These are phyloP conservation scores for Salvelinus namaycush DNA, from an alignment of 2,113 vertebrate species.

Conservation along the genomic window DNA sequence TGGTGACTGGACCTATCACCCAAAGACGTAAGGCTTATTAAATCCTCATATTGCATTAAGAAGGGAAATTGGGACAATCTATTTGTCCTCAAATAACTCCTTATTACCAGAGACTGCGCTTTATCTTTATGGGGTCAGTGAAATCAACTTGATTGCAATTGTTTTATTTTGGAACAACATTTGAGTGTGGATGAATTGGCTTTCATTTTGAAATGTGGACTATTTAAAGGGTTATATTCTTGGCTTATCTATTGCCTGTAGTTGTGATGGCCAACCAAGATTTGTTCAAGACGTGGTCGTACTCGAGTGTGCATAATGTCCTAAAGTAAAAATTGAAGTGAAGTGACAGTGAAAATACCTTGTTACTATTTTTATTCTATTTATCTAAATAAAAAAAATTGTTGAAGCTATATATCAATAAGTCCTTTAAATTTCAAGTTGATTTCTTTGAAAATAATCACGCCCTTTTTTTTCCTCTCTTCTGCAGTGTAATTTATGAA, in stretches of 20 bases:
- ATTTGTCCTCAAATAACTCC: constrained; percentile 21
- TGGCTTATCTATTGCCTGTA: constrained; percentile 32
- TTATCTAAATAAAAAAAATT: constrained; percentile 16
- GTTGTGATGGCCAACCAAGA: constrained; percentile 25
- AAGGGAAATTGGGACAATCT: constrained; percentile 45
- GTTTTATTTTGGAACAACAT: not conserved
- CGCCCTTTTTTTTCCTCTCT: constrained; percentile 17
- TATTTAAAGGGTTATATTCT: constrained; percentile 44
- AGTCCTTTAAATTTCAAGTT: constrained; percentile 10
- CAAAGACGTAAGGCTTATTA: constrained; percentile 15
- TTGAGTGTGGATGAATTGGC: constrained; percentile 12
- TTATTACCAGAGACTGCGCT: constrained; percentile 30
- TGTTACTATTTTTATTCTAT: constrained; percentile 5
- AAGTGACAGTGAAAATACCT: not conserved
- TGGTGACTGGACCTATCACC: constrained; percentile 27
- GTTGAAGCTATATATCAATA: not conserved
- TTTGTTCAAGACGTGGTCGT: constrained; percentile 17
- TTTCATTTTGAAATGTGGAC: not conserved
- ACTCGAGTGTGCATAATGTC: constrained; percentile 29
- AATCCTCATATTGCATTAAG: constrained; percentile 24
- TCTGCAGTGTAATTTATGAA: constrained; percentile 47
- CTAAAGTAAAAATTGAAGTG: constrained; percentile 3
- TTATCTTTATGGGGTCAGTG: not conserved
- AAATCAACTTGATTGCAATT: constrained; percentile 34
- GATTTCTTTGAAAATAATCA: constrained; percentile 33